Evolutionary conservation across 2,888 invertebrate genomes (phyloP), one percentile per base, ranked within the genome.

Genomic region (Hartigia nigra): DNA sequence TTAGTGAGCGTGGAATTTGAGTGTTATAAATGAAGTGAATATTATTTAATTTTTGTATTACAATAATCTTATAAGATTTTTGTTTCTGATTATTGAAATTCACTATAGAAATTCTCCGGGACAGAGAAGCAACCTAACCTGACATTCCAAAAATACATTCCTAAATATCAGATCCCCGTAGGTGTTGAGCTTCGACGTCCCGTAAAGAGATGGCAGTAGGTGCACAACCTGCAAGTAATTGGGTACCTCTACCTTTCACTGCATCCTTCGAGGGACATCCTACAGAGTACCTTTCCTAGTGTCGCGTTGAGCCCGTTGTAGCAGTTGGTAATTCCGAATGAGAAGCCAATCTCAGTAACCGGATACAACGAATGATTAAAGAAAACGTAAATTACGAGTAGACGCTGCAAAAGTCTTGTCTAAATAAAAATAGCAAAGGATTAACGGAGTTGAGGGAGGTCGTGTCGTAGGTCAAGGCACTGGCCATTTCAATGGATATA

Each of bases 121-220:
- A 55, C 23, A 4, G 0, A 5, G 39, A 14, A 39, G 9, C 39
- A 23, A 39, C 39, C 39, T 39, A 14, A 23, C 55, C 9, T 23
- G 23, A 55, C 9, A 9, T 23, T 5, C 14, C 55, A 9, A 55
- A 55, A 55, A 55, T 55, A 9, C 2, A 23, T 55, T 55, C 23
- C 23, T 23, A 55, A 55, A 55, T 55, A 55, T 55, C 55, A 9
- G 55, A 55, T 55, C 23, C 55, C 9, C 55, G 55, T 55, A 55
- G 55, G 55, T 55, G 23, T 55, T 69, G 39, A 39, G 75, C 69
- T 76, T 78, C 78, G 75, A 74, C 77, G 76, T 77, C 78, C 77
- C 75, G 76, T 86, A 76, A 79, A 87, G 86, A 87, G 87, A 87
- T 88, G 87, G 87, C 87, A 86, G 85, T 86, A 85, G 83, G 76